Evolutionary conservation across 2,888 invertebrate genomes (phyloP).

Genomic region (Caenorhabditis sp.): DNA sequence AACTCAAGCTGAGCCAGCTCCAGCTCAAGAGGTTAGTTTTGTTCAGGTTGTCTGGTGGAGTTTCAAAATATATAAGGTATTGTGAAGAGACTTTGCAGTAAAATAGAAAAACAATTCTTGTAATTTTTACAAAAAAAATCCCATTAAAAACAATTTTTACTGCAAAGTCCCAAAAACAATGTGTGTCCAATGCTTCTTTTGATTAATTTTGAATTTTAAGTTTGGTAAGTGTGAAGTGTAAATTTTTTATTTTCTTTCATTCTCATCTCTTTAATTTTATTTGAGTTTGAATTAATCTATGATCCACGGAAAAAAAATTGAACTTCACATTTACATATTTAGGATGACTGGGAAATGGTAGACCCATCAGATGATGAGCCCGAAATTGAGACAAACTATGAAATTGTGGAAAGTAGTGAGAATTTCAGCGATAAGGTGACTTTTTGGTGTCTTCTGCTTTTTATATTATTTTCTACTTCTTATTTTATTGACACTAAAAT

Average conservation of each 20-base stretch:
- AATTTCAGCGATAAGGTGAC: slow-evolving; percentile 13
- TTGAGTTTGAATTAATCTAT: neutral
- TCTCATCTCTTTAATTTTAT: neutral
- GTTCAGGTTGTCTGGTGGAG: too few species aligned
- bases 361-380: neutral
- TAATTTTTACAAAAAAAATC: too few species aligned
- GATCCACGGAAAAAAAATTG: too few species aligned
- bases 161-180: too few species aligned
- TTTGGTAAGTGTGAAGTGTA: too few species aligned
- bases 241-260: too few species aligned
- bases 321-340: too few species aligned
- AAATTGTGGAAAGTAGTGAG: neutral
- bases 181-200: too few species aligned
- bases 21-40: neutral
- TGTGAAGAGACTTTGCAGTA: neutral
- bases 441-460: slow-evolving; percentile 10
- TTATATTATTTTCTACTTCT: neutral
- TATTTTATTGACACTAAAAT: slow-evolving; percentile 6
- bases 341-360: neutral
- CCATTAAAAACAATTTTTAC: too few species aligned
- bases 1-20: neutral
- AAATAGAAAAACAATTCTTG: too few species aligned
- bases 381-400: neutral
- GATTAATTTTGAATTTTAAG: too few species aligned
- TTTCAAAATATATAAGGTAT: neutral